A percentile compares a stretch with the other conserved stretches of the same genome.
These are phyloP conservation scores for Spilosoma lubricipeda DNA, from an alignment of 2,888 invertebrate species.

Conservation along the genomic window DNA sequence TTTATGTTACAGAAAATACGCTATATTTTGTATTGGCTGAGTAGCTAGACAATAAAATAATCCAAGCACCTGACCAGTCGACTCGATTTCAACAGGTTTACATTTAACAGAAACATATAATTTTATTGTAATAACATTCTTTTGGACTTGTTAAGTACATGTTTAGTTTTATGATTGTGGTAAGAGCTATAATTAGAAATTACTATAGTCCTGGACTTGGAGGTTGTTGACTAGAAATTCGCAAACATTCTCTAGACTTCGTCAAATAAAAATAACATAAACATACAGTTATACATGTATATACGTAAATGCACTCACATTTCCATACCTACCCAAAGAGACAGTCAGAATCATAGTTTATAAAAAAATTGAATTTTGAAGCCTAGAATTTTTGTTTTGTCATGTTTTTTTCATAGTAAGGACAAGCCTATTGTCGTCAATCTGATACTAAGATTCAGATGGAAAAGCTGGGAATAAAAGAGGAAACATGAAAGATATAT, in stretches of 20 bases:
- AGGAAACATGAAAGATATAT: too few species aligned
- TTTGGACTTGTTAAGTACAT: not conserved
- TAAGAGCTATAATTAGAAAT: not conserved
- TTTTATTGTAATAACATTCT: constrained; percentile 12
- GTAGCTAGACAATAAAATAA: constrained; percentile 49
- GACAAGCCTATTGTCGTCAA: too few species aligned
- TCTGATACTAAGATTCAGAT: too few species aligned
- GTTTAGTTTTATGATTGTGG: not conserved
- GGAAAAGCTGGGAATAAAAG: too few species aligned
- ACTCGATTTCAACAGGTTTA: constrained; percentile 48
- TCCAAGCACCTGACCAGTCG: constrained; percentile 48
- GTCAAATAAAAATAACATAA: too few species aligned
- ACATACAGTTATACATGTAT: too few species aligned
- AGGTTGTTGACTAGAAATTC: not conserved
- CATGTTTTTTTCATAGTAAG: too few species aligned
- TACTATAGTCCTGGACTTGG: not conserved
- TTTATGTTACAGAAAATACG: accelerated
- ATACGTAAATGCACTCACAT: too few species aligned
- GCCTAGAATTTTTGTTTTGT: too few species aligned
- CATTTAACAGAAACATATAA: constrained; percentile 19
- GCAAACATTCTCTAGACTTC: not conserved
- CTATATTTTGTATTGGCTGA: not conserved
- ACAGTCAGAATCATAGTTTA: too few species aligned
- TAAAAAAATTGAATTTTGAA: too few species aligned
- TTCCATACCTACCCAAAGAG: too few species aligned